Base-by-base conservation (phyloP, 92 coral and sea anemone species). In the Epizoanthus rinbou region DNA sequence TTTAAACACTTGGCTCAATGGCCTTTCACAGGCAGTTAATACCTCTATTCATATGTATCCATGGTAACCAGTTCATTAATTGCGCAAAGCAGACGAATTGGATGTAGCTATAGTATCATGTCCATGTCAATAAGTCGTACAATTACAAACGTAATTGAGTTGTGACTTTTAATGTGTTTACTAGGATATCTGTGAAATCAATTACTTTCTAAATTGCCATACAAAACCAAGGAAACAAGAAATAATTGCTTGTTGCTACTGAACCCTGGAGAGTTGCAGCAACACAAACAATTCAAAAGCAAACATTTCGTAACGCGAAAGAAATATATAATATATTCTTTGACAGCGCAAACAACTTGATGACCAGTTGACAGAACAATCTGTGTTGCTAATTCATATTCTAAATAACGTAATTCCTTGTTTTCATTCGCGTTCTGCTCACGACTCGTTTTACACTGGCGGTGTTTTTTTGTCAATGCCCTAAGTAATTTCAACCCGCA, bases 21-120 rank as follows among this genome's bases (percentile, higher is more conserved):
- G 72, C 4, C 69, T 62, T 60, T 76, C 73, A 66, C 54, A 54
- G 54, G 31, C 75, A 56, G 80, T 17, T 81, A 85, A 89, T 87
- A 43, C 86, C 69, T 75, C 82, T 58, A 37, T 80, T 81, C 65
- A 74, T 57, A 22, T 13, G 87, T 73, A 53, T 71, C 85, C 70
- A 89, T 74, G 76, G 85, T 28, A 80, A 85, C 78, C 65, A 35
- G 13, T 62, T 58, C 3, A 33, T n/a, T 18, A 75, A 21, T 62
- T 35, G 65, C 21, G 58, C 21, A 37, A 50, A 37, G 3, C n/a
- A 3, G 54, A 57, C 17, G 54, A 33, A 3, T 22, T 14, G 22
- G 22, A n/a, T 3, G 41, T 5, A 19, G 11, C 31, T 17, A 62
- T 5, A 4, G 57, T 19, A 78, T 60, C 82, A 41, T 39, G 14